phyloP scores from a whole-genome alignment of 2,888 invertebrate genomes.

The Oscheius sp. region DNA sequence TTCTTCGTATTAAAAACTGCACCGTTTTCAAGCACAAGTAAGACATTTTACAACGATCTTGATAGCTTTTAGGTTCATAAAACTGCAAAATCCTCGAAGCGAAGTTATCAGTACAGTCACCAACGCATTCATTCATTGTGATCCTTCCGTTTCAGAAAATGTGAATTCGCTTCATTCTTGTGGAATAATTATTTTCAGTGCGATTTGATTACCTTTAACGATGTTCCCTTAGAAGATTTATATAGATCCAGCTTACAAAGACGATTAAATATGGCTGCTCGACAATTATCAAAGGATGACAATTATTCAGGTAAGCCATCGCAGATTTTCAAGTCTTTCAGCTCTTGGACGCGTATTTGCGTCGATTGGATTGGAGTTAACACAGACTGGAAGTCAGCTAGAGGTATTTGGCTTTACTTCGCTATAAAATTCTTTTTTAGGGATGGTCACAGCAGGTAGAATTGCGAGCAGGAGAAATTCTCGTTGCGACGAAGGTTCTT shows the following conservation, averaged over 20 bases:
- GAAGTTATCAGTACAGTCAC: conserved; percentile 12
- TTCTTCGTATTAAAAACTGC: conserved; percentile 8
- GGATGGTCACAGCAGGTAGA: conserved; percentile 51
- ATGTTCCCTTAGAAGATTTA: background rate
- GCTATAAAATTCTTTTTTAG: background rate
- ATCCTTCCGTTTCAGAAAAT: conserved; percentile 5
- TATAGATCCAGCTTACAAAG: conserved; percentile 6
- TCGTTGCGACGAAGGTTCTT: conserved; percentile 34
- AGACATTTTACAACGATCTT: background rate
- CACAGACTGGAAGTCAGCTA: conserved; percentile 39
- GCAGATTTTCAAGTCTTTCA: conserved; percentile 8
- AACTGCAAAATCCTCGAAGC: background rate
- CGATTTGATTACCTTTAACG: conserved; percentile 10
- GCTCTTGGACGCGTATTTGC: conserved; percentile 33
- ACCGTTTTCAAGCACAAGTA: conserved; percentile 16
- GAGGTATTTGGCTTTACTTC: conserved; percentile 22
- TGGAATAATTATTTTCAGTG: background rate
- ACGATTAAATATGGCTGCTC: conserved; percentile 6
- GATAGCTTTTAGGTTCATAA: background rate
- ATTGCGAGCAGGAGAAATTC: conserved; percentile 38
- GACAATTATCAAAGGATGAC: background rate
- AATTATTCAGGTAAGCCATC: background rate
- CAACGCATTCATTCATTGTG: conserved; percentile 18
- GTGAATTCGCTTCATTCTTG: background rate
- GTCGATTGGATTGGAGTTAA: conserved; percentile 33